phyloP scores from a whole-genome alignment of 1,140 invertebrate species.

The Brachionus manjavacas region DNA sequence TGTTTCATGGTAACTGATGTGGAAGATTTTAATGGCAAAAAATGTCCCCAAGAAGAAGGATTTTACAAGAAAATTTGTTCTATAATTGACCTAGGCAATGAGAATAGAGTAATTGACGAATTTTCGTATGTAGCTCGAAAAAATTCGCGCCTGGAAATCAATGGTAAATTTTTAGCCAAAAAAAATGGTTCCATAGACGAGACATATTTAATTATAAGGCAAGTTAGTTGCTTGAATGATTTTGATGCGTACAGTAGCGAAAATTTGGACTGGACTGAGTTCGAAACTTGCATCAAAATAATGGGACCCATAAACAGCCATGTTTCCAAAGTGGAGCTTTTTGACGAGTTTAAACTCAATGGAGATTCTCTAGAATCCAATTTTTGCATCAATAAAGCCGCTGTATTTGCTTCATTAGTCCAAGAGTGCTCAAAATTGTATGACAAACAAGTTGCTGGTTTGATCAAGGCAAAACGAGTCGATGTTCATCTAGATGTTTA shows the following conservation, averaged over 20 bases:
- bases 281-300: conserved; percentile 35
- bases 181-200: neutral
- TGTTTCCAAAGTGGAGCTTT: neutral
- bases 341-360: conserved; percentile 22
- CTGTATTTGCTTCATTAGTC: conserved; percentile 14
- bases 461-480: conserved; percentile 2
- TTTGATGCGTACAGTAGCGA: conserved; percentile 13
- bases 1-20: conserved; percentile 22
- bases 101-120: neutral
- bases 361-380: neutral
- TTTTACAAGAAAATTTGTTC: conserved; percentile 33
- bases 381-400: neutral
- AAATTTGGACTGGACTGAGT: conserved; percentile 31
- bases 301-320: conserved; percentile 33
- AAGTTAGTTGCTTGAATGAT: conserved; percentile 25
- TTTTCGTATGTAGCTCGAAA: conserved; percentile 5
- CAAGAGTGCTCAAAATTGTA: conserved; percentile 29
- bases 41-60: neutral
- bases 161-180: neutral
- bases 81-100: conserved; percentile 9
- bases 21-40: conserved; percentile 36
- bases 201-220: conserved; percentile 6
- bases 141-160: conserved; percentile 10
- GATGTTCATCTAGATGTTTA: conserved; percentile 30
- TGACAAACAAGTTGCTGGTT: conserved; percentile 20